Conservation (phyloP, 1,140 invertebrate genomes). For the Anagrus nilaparvatae region DNA sequence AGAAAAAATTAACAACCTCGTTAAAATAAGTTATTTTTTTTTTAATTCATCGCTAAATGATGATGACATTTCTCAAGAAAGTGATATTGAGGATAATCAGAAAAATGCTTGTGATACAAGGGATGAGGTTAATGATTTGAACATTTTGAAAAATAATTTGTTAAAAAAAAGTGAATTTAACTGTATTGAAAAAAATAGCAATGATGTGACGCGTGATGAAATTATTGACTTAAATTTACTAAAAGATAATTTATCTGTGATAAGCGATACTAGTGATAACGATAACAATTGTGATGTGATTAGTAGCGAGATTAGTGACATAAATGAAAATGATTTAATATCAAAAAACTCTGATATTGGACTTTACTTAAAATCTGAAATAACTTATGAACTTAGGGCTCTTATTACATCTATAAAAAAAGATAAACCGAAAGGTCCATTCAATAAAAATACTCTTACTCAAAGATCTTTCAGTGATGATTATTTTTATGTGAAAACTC, state of each 20-base stretch:
- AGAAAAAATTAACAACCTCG: too few species aligned
- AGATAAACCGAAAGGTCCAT: background rate
- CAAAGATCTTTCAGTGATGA: background rate
- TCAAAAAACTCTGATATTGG: background rate
- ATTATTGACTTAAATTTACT: background rate
- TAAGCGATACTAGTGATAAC: background rate
- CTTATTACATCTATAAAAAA: background rate
- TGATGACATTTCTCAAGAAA: too few species aligned
- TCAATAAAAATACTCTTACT: background rate
- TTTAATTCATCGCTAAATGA: too few species aligned
- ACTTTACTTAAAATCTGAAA: background rate
- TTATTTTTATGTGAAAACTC: slow-evolving; percentile 1
- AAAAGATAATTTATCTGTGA: background rate
- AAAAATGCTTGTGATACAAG: too few species aligned
- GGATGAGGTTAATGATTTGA: too few species aligned
- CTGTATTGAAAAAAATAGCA: background rate
- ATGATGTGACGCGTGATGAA: background rate
- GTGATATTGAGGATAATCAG: too few species aligned
- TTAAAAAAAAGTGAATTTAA: background rate
- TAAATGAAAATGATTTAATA: background rate
- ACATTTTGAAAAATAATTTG: too few species aligned
- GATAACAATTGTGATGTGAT: too few species aligned
- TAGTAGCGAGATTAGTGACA: background rate
- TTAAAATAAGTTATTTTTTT: too few species aligned
- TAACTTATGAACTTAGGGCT: background rate